These are phyloP conservation scores for Isoperla grammatica DNA, from an alignment of 2,888 invertebrate species.

Conservation along the genomic window DNA sequence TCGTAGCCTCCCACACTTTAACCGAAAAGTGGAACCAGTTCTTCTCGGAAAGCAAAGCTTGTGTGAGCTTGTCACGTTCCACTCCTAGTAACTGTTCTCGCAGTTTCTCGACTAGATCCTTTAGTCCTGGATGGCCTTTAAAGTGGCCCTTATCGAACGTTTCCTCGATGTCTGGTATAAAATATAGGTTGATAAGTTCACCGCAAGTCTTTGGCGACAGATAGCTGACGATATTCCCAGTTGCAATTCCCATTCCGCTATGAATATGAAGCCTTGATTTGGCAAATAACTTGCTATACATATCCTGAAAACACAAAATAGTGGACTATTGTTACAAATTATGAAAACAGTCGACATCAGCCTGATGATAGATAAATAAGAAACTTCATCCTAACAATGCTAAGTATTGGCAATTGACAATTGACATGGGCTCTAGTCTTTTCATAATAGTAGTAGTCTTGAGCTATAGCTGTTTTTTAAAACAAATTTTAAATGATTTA, in stretches of 20 bases:
- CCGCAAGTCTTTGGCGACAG: slow-evolving; percentile 53
- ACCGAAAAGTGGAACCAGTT: slow-evolving; percentile 79
- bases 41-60: slow-evolving; percentile 68
- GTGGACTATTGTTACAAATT: background rate
- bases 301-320: slow-evolving; percentile 38
- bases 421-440: too few relatives aligned
- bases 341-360: slow-evolving; percentile 27
- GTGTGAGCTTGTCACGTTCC: slow-evolving; percentile 63
- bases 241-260: slow-evolving; percentile 60
- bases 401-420: too few relatives aligned
- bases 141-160: slow-evolving; percentile 44
- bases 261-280: slow-evolving; percentile 60
- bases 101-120: slow-evolving; percentile 58
- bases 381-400: too few relatives aligned
- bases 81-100: slow-evolving; percentile 60
- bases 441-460: too few relatives aligned
- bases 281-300: slow-evolving; percentile 52
- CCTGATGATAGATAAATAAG: too few relatives aligned
- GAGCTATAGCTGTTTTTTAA: too few relatives aligned
- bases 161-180: slow-evolving; percentile 57
- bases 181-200: slow-evolving; percentile 60
- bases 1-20: slow-evolving; percentile 78
- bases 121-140: slow-evolving; percentile 58
- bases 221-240: slow-evolving; percentile 46
- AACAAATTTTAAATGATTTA: too few relatives aligned